Conservation (phyloP, 1,140 invertebrate species). For the Aphidius ervi region DNA sequence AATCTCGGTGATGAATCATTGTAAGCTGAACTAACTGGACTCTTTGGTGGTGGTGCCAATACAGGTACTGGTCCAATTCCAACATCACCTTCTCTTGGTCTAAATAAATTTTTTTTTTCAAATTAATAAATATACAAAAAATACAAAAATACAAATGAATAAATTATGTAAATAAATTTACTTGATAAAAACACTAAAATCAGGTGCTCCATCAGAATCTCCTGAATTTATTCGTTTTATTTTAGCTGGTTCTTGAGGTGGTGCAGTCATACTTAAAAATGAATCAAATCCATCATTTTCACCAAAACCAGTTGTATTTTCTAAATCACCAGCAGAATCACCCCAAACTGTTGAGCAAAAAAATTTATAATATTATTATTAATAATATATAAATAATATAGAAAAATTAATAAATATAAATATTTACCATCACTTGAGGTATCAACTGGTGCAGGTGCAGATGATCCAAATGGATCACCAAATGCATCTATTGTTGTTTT, state of each 20-base stretch:
- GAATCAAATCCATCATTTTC: constrained; percentile 76
- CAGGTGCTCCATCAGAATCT: constrained; percentile 73
- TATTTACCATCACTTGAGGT: constrained; percentile 52
- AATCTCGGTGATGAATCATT: constrained; percentile 54
- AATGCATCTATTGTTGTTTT: constrained; percentile 49
- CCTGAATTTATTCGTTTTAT: constrained; percentile 63
- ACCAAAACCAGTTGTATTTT: constrained; percentile 58
- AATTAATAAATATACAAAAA: constrained; percentile 25
- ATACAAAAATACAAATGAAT: no score
- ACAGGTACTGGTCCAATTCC: constrained; percentile 57
- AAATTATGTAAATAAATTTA: constrained; percentile 42
- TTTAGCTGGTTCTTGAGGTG: constrained; percentile 57
- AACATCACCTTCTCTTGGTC: constrained; percentile 56
- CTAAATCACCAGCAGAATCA: constrained; percentile 48
- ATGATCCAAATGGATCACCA: constrained; percentile 53
- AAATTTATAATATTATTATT: constrained; percentile 6
- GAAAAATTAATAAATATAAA: constrained; percentile 20
- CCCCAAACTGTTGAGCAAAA: constrained; percentile 55
- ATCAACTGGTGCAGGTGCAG: constrained; percentile 44
- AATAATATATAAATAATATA: constrained; percentile 1
- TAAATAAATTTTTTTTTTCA: constrained; percentile 40
- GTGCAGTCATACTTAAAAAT: constrained; percentile 76
- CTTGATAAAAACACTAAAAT: constrained; percentile 75
- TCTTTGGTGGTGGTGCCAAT: constrained; percentile 70
- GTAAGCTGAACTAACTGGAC: constrained; percentile 53